Base-by-base conservation (phyloP, 2,113 vertebrate genomes). In the Scomber scombrus region DNA sequence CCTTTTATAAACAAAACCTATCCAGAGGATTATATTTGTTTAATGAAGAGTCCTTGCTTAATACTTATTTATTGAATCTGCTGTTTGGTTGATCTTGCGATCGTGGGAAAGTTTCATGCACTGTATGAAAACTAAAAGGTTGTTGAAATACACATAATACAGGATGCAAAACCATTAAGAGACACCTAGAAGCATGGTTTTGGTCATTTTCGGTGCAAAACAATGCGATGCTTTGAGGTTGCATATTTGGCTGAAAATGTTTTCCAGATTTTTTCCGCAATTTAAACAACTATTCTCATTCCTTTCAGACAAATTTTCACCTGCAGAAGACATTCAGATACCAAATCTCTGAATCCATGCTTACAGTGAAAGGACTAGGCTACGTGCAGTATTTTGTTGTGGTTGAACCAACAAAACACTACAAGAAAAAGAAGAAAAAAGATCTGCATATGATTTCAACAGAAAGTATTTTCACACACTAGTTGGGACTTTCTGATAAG, bases 1-100 rank as follows among this genome's bases (percentile, higher is more conserved):
- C 55, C 51, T 23, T 71, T 78, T 78, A 84, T 69, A 75, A 81
- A 85, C 74, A 90, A 62, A 71, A 68, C 16, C 64, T 52, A 60
- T 73, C 82, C 76, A 60, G 16, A 51, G 58, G 68, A 80, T 88
- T 70, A 67, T 18, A 51, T 77, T 18, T 64, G 73, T 84, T 81
- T 81, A 34, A 78, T 61, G 31, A 78, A 49, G 65, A 78, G 16
- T 40, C 47, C 1, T 46, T 69, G 4, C 54, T 80, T 63, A 75
- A 67, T 63, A 43, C 65, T 55, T 50, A 49, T 51, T 76, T 68
- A 55, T 26, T 21, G 16, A 57, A 78, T 73, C 79, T 71, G 69
- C 78, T 76, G 69, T 80, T 75, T 57, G 55, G 52, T 46, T 21
- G 15, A 55, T 56, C 84, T 64, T 75, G 21, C 18, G 60, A 6